These are phyloP conservation scores for Balaeniceps rex DNA, from an alignment of 2,113 vertebrate species.

Conservation along the genomic window DNA sequence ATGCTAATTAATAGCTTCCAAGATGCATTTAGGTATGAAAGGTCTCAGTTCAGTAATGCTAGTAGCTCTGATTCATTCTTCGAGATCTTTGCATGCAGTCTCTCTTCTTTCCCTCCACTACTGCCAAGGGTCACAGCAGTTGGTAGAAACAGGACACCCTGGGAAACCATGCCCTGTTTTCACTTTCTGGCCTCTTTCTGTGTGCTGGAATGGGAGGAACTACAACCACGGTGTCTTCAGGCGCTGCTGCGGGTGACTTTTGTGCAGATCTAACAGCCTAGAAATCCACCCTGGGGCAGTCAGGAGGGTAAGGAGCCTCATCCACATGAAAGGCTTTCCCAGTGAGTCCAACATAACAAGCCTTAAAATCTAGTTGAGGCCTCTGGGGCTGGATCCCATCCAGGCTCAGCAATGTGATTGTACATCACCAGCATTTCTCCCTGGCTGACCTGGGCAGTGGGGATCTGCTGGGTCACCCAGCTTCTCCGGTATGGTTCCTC, in stretches of 20 bases:
- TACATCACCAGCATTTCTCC: not conserved
- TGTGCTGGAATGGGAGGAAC: not conserved
- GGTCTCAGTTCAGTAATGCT: not conserved
- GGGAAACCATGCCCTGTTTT: not conserved
- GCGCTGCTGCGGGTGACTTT: not conserved
- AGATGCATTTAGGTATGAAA: not conserved
- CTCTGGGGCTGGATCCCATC: not conserved
- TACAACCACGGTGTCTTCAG: not conserved
- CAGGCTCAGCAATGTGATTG: not conserved
- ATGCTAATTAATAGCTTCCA: not conserved
- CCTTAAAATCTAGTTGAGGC: not conserved
- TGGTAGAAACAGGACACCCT: constrained; percentile 47
- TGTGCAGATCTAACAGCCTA: not conserved
- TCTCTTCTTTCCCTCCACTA: not conserved
- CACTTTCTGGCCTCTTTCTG: not conserved
- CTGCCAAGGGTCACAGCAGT: constrained; percentile 32
- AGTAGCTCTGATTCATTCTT: not conserved
- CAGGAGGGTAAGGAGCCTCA: not conserved
- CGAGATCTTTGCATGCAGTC: not conserved
- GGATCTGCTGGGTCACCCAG: not conserved
- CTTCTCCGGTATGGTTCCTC: not conserved
- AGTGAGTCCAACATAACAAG: not conserved
- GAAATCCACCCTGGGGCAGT: not conserved
- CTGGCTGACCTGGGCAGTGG: not conserved
- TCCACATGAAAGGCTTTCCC: not conserved